phyloP scores from a whole-genome alignment of 2,888 invertebrate species.

The Himalopsyche tibetana region DNA sequence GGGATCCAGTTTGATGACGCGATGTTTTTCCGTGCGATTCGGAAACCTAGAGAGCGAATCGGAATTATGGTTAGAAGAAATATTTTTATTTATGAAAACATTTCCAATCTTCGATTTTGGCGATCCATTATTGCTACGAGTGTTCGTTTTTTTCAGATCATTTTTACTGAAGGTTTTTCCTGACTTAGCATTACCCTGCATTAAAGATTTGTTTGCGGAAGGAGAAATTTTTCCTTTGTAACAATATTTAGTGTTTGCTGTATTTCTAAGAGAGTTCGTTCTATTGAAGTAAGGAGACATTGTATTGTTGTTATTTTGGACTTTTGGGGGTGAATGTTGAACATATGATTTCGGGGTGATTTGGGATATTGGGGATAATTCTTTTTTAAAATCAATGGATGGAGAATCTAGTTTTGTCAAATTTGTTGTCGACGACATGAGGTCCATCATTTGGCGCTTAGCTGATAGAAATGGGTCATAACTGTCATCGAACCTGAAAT shows the following conservation, averaged over 20 bases:
- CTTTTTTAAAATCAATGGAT: conserved; percentile 71
- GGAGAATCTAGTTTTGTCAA: conserved; percentile 72
- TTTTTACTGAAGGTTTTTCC: conserved; percentile 40
- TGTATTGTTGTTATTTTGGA: conserved; percentile 74
- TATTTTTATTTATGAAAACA: conserved; percentile 51
- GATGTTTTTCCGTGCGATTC: conserved; percentile 62
- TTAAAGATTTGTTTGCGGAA: conserved; percentile 70
- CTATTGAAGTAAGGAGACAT: conserved; percentile 75
- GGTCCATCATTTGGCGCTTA: conserved; percentile 88
- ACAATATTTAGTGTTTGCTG: conserved; percentile 72
- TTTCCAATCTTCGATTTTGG: conserved; percentile 56
- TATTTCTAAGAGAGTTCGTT: conserved; percentile 73
- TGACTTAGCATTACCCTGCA: conserved; percentile 68
- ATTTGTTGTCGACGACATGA: conserved; percentile 83
- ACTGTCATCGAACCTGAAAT: conserved; percentile 76
- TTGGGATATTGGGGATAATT: conserved; percentile 63
- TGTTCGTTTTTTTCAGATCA: conserved; percentile 71
- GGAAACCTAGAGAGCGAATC: conserved; percentile 56
- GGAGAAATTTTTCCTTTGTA: conserved; percentile 53
- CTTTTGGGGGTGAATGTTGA: conserved; percentile 71
- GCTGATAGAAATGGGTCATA: conserved; percentile 89
- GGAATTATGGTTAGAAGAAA: conserved; percentile 28
- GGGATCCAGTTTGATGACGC: conserved; percentile 61
- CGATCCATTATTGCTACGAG: conserved; percentile 63
- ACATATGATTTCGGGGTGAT: conserved; percentile 69